Evolutionary conservation across 2,113 vertebrate species (phyloP).

Genomic region (Tricholaema leucomelas): DNA sequence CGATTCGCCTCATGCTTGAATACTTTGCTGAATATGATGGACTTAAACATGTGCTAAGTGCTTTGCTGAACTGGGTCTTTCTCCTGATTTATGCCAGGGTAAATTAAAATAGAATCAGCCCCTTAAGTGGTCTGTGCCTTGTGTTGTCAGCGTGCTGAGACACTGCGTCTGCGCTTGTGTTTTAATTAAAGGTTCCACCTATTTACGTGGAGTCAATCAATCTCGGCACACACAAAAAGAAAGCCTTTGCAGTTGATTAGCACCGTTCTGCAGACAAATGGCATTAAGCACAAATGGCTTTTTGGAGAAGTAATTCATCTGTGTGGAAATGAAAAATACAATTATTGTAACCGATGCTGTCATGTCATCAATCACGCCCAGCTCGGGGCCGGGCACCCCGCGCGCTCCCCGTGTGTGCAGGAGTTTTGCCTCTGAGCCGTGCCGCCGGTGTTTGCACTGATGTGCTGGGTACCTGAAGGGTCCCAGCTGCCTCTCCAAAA

Average conservation of each 20-base stretch:
- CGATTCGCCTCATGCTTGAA: not conserved
- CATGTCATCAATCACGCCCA: not conserved
- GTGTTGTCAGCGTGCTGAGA: not conserved
- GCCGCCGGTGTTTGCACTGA: not conserved
- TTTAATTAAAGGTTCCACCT: conserved; percentile 70
- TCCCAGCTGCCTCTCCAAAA: not conserved
- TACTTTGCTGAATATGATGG: conserved; percentile 39
- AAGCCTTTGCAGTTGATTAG: conserved; percentile 59
- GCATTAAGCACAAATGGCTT: conserved; percentile 57
- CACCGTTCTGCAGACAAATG: conserved; percentile 35
- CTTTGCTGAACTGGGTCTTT: conserved; percentile 45
- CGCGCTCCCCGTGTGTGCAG: not conserved
- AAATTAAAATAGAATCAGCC: conserved; percentile 54
- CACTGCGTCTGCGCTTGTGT: not conserved
- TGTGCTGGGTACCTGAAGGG: not conserved
- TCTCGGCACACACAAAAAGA: not conserved
- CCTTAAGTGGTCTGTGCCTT: not conserved
- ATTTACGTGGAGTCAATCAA: conserved; percentile 66
- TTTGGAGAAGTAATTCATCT: conserved; percentile 57
- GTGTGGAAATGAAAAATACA: conserved; percentile 57
- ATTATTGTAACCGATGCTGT: conserved; percentile 48
- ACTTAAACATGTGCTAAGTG: conserved; percentile 67
- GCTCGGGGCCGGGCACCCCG: fast-evolving
- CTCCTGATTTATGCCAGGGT: conserved; percentile 47
- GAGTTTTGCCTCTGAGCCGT: not conserved